These are phyloP conservation scores for Ascaphus truei DNA, from an alignment of 2,113 vertebrate genomes.

Conservation along the genomic window DNA sequence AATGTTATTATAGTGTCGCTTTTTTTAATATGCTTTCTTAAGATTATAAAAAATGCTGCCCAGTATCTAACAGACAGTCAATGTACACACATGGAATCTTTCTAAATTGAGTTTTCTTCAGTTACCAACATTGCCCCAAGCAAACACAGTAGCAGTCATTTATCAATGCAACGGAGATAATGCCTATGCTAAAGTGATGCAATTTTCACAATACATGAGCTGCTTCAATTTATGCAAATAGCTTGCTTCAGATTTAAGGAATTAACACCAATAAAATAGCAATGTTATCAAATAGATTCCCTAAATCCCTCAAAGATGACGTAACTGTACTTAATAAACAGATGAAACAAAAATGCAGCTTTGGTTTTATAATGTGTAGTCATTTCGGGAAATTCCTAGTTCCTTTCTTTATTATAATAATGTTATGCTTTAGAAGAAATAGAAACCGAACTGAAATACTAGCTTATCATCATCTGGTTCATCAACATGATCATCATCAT, in stretches of 20 bases:
- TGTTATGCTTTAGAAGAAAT: too few species aligned
- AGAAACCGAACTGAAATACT: too few species aligned
- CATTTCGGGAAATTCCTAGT: too few species aligned
- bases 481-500: too few species aligned
- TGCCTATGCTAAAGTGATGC: conserved; percentile 13
- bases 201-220: conserved; percentile 18
- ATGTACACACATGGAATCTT: conserved; percentile 4
- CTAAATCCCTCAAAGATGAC: neutral
- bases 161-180: conserved; percentile 31
- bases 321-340: neutral
- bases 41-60: conserved; percentile 1
- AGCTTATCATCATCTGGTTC: too few species aligned
- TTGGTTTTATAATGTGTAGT: neutral
- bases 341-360: neutral
- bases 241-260: neutral
- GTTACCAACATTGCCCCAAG: conserved; percentile 28
- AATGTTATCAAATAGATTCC: neutral
- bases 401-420: too few species aligned
- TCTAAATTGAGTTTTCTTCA: conserved; percentile 33
- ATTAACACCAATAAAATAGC: conserved; percentile 6
- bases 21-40: neutral
- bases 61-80: conserved; percentile 4
- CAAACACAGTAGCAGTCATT: conserved; percentile 21
- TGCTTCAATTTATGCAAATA: conserved; percentile 25
- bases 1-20: neutral